These are phyloP conservation scores for Clarias gariepinus DNA, from an alignment of 2,113 vertebrate genomes.

Conservation along the genomic window DNA sequence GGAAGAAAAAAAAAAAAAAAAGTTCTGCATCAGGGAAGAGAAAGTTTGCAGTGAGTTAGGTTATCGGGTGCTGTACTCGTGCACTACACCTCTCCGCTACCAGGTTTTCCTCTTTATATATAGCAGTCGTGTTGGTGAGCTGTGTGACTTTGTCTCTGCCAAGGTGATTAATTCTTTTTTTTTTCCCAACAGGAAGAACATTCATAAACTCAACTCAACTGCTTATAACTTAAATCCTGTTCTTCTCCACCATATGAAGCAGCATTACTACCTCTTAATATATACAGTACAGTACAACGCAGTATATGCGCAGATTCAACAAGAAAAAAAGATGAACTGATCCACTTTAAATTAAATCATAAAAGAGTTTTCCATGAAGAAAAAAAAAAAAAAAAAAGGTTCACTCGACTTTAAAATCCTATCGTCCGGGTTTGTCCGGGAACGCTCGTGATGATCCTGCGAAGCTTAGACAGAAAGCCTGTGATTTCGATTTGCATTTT, in stretches of 20 bases:
- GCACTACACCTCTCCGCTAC: not conserved
- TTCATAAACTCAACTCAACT: not conserved
- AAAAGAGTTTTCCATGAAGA: not conserved
- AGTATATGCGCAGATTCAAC: not conserved
- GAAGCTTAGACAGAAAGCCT: not conserved
- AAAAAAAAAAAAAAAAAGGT: not conserved
- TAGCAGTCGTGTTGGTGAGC: not conserved
- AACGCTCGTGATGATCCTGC: not conserved
- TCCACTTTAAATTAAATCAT: not conserved
- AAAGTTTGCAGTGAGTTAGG: slow-evolving; percentile 25
- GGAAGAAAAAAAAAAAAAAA: not conserved
- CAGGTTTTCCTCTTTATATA: not conserved
- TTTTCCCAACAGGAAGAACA: not conserved
- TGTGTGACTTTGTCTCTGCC: not conserved
- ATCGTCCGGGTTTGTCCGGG: not conserved
- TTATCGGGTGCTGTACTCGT: not conserved
- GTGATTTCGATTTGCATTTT: not conserved
- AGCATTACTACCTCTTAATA: not conserved
- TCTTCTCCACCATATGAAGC: not conserved
- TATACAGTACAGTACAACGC: not conserved
- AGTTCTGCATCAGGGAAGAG: slow-evolving; percentile 24
- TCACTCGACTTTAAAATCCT: not conserved
- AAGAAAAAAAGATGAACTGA: not conserved
- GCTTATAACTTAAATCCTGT: not conserved
- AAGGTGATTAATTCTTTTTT: not conserved